Percentiles rank a stretch among this genome's conserved stretches.
Conservation (phyloP, 2,888 invertebrate species). For the Eutolmus rufibarbis region DNA sequence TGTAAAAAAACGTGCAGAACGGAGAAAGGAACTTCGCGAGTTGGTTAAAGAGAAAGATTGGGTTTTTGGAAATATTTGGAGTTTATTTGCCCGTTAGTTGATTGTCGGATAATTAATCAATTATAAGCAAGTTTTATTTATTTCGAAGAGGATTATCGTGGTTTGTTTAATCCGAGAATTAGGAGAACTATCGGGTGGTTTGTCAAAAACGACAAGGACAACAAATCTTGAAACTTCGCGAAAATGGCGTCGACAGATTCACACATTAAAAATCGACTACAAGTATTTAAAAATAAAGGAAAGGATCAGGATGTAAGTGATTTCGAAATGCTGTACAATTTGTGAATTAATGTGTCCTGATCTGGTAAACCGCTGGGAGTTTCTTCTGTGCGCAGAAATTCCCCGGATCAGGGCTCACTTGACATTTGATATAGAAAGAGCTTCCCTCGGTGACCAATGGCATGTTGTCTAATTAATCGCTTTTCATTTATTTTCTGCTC, state of each 20-base stretch:
- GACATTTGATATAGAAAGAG: not conserved
- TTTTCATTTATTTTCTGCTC: not conserved
- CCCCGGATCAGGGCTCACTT: not conserved
- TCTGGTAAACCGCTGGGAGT: not conserved
- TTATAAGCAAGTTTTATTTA: not conserved
- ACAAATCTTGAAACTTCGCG: slow-evolving; percentile 38
- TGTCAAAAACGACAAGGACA: slow-evolving; percentile 47
- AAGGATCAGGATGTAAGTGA: slow-evolving; percentile 97
- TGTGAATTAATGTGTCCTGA: not conserved
- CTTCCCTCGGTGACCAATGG: not conserved
- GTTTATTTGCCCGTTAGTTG: not conserved
- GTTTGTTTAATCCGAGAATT: not conserved
- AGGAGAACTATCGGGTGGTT: not conserved
- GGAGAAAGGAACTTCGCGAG: slow-evolving; percentile 27
- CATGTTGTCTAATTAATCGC: not conserved
- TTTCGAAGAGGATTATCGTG: not conserved
- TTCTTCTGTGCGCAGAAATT: not conserved
- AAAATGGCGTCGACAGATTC: slow-evolving; percentile 50
- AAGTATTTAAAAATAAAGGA: slow-evolving; percentile 98
- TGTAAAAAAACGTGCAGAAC: slow-evolving; percentile 15
- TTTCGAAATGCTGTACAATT: not conserved
- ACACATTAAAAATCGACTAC: slow-evolving; percentile 76
- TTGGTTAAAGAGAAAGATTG: slow-evolving; percentile 5
- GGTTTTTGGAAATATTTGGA: not conserved
- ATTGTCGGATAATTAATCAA: not conserved